phyloP scores from a whole-genome alignment of 2,113 vertebrate genomes.

The Tragelaphus imberbis region DNA sequence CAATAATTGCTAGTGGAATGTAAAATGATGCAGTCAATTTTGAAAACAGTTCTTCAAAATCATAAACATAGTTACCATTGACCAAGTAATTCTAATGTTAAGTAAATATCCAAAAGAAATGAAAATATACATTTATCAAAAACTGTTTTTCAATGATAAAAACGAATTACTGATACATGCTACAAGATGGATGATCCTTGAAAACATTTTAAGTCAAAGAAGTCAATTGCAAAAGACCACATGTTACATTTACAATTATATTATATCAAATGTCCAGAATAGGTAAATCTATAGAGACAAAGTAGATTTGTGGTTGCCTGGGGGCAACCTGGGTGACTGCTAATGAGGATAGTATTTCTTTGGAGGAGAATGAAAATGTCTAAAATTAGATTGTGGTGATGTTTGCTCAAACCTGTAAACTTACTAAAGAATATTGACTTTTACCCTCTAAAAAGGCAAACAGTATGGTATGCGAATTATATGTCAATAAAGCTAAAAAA shows the following conservation, averaged over 20 bases:
- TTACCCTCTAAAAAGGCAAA: neutral
- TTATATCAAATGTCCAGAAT: neutral
- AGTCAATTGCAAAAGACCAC: neutral
- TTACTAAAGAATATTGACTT: neutral
- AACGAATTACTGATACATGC: neutral
- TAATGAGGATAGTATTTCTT: neutral
- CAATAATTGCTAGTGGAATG: neutral
- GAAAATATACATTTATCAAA: neutral
- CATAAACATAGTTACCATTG: neutral
- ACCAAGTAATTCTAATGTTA: neutral
- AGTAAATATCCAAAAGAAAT: neutral
- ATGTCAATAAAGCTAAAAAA: neutral
- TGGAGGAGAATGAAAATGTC: neutral
- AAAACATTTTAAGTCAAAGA: conserved; percentile 2
- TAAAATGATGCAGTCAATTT: neutral
- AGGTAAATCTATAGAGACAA: neutral
- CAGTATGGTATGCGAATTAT: neutral
- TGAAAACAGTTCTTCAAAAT: conserved; percentile 20
- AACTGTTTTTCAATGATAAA: conserved; percentile 4
- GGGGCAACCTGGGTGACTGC: neutral
- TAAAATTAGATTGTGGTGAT: neutral
- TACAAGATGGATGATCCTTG: neutral
- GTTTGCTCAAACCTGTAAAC: neutral
- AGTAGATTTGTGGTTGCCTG: neutral
- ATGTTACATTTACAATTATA: neutral